phyloP scores from a whole-genome alignment of 2,888 invertebrate species.

The Mesopsocus fuscifrons region DNA sequence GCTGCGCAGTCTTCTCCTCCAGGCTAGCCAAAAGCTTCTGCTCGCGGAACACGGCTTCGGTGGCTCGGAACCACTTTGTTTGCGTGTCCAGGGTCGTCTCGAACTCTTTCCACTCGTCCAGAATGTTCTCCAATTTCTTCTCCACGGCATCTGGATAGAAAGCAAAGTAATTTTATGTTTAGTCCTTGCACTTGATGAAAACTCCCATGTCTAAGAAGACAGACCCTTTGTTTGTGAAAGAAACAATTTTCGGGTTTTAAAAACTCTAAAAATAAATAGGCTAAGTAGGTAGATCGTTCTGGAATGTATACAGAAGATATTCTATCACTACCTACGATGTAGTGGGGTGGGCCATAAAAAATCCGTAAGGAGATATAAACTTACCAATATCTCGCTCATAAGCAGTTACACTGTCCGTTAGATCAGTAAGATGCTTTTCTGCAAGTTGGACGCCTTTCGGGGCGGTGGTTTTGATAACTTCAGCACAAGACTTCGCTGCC shows the following conservation, averaged over 20 bases:
- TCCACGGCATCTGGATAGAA: slow-evolving; percentile 35
- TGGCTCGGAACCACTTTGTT: slow-evolving; percentile 69
- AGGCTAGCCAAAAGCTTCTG: slow-evolving; percentile 65
- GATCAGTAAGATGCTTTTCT: slow-evolving; percentile 48
- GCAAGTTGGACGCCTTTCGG: slow-evolving; percentile 55
- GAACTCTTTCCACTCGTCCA: slow-evolving; percentile 74
- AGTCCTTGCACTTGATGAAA: slow-evolving; percentile 9
- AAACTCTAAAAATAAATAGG: too few species aligned
- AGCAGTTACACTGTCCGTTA: slow-evolving; percentile 44
- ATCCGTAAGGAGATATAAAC: too few species aligned
- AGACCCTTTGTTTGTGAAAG: too few species aligned
- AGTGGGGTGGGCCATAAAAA: too few species aligned
- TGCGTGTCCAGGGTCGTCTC: slow-evolving; percentile 62
- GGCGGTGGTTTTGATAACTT: slow-evolving; percentile 60
- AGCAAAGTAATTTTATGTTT: slow-evolving; percentile 1
- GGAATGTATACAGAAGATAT: too few species aligned
- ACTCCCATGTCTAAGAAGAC: slow-evolving; percentile 7
- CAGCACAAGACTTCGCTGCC: slow-evolving; percentile 42
- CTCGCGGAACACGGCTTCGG: slow-evolving; percentile 70
- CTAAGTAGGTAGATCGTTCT: too few species aligned
- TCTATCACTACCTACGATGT: too few species aligned
- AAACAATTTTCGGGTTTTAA: too few species aligned
- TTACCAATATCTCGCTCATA: slow-evolving; percentile 42
- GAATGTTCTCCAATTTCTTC: slow-evolving; percentile 47
- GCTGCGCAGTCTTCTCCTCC: slow-evolving; percentile 58